Conservation (phyloP, 2,113 vertebrate genomes). For the Tamias sibiricus region DNA sequence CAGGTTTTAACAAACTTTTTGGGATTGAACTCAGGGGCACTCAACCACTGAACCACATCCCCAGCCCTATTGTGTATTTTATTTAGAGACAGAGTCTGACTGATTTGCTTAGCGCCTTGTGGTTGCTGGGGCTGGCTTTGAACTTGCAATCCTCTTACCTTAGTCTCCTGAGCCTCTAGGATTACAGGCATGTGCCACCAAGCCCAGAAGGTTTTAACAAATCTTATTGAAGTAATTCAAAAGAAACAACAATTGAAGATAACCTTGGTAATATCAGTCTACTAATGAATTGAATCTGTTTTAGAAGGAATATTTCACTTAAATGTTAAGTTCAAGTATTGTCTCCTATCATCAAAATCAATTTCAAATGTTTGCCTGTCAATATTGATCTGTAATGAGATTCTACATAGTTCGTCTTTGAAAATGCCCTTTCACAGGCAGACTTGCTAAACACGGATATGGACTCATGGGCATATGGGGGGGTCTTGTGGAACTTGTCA, state of each 20-base stretch:
- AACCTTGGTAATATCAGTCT: neutral
- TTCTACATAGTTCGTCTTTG: neutral
- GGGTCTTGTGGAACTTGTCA: neutral
- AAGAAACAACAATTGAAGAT: neutral
- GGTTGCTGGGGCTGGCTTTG: too few species aligned
- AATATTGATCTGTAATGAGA: neutral
- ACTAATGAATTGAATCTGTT: neutral
- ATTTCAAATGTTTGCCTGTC: neutral
- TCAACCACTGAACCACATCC: too few species aligned
- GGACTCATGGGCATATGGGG: neutral
- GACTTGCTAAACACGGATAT: neutral
- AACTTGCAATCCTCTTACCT: too few species aligned
- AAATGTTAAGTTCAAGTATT: neutral
- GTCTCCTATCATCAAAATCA: neutral
- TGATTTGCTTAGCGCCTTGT: too few species aligned
- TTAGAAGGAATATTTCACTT: neutral
- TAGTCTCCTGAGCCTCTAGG: too few species aligned
- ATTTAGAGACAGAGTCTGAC: too few species aligned
- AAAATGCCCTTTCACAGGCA: neutral
- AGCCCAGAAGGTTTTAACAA: neutral
- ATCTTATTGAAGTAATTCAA: neutral
- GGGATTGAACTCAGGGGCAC: too few species aligned
- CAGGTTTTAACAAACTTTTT: neutral
- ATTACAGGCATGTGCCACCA: too few species aligned
- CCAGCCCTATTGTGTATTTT: too few species aligned